These are phyloP conservation scores for Linnaemya vulpina DNA, from an alignment of 2,888 invertebrate genomes.

Conservation along the genomic window DNA sequence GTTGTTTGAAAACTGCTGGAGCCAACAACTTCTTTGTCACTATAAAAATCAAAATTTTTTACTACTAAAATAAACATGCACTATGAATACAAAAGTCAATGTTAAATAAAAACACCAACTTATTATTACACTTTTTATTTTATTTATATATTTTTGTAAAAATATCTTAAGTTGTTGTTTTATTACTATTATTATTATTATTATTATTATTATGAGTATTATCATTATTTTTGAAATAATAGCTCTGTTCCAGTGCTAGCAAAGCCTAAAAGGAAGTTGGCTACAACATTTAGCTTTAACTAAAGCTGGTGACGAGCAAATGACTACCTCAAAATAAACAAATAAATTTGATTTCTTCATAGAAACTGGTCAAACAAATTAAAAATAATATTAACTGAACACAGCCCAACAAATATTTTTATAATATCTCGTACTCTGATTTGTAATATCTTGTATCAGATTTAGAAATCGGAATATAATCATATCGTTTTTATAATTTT, in stretches of 20 bases:
- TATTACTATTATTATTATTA: constrained; percentile 10
- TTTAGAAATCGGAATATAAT: constrained; percentile 34
- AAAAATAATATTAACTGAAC: neutral
- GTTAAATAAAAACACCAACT: constrained; percentile 11
- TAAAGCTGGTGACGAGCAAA: constrained; percentile 3
- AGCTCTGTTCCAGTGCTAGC: neutral
- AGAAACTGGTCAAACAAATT: constrained; percentile 2
- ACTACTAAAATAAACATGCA: constrained; percentile 11
- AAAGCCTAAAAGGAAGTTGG: neutral
- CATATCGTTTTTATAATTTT: constrained; percentile 39
- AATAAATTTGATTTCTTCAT: constrained; percentile 26
- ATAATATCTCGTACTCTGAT: neutral
- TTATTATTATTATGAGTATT: constrained; percentile 17
- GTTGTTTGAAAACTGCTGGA: neutral
- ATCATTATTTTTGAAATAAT: constrained; percentile 61
- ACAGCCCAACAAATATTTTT: neutral
- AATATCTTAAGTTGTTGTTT: neutral
- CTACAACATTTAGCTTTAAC: neutral
- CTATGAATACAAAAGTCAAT: constrained; percentile 6
- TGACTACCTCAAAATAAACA: constrained; percentile 70
- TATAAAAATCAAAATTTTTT: constrained; percentile 65
- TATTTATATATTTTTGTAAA: neutral
- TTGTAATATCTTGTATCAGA: constrained; percentile 16
- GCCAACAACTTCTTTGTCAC: neutral
- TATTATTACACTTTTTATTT: constrained; percentile 33